Conservation (phyloP, 1,140 invertebrate species). For the Babylonia areolata region DNA sequence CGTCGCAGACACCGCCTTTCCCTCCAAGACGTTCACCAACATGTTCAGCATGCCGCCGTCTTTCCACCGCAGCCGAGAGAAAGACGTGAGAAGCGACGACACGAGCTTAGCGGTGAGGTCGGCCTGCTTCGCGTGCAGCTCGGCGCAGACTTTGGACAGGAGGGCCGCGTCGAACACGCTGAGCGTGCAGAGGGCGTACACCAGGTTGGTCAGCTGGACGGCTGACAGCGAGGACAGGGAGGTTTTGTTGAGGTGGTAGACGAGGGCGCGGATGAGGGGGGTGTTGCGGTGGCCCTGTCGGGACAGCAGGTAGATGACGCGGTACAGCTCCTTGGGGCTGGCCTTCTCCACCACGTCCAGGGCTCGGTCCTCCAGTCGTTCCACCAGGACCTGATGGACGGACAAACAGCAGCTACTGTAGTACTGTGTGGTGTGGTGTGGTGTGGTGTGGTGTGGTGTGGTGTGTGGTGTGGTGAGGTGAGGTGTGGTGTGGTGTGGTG, state of each 20-base stretch:
- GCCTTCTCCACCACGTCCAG: slow-evolving; percentile 27
- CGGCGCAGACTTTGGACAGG: neutral
- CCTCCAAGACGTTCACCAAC: neutral
- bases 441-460: too few relatives aligned
- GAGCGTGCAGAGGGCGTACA: slow-evolving; percentile 9
- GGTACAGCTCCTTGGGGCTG: slow-evolving; percentile 28
- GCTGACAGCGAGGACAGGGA: slow-evolving; percentile 6
- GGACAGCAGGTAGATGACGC: slow-evolving; percentile 32
- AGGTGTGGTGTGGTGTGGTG: too few relatives aligned
- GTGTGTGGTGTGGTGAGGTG: too few relatives aligned
- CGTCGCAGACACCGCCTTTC: neutral
- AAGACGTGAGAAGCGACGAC: slow-evolving; percentile 13
- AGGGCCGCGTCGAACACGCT: slow-evolving; percentile 16
- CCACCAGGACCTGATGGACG: slow-evolving; percentile 17
- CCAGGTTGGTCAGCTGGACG: slow-evolving; percentile 24
- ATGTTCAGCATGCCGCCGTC: neutral
- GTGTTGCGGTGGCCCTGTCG: slow-evolving; percentile 35
- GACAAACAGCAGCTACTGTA: too few relatives aligned
- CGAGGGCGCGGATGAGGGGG: slow-evolving; percentile 22
- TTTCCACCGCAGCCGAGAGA: slow-evolving; percentile 24
- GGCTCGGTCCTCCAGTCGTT: slow-evolving; percentile 20
- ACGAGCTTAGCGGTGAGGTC: slow-evolving; percentile 3
- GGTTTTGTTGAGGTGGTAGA: slow-evolving; percentile 33
- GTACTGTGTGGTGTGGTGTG: too few relatives aligned
- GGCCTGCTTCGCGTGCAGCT: neutral